Conservation (phyloP, 2,113 vertebrate genomes). For the Apodemus sylvaticus region DNA sequence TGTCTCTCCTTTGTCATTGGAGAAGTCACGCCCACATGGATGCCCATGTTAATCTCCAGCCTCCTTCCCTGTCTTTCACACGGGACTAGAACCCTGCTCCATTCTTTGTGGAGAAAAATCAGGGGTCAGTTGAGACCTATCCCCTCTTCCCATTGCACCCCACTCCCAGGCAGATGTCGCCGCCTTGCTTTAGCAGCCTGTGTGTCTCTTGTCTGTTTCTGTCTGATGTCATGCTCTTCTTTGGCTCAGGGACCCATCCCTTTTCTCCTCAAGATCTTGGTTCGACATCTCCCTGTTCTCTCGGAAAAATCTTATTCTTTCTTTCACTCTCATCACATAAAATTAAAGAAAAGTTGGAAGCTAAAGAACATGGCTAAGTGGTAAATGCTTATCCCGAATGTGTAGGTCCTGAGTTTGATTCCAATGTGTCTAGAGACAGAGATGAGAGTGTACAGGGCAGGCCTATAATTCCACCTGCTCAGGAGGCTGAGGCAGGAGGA, state of each 20-base stretch:
- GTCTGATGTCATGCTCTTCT: not conserved
- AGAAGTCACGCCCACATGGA: not conserved
- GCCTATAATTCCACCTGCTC: not conserved
- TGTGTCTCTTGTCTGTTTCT: not conserved
- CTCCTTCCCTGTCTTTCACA: not conserved
- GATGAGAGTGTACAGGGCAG: not conserved
- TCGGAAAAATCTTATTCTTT: not conserved
- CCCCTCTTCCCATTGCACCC: not conserved
- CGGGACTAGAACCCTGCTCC: not conserved
- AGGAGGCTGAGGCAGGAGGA: not conserved
- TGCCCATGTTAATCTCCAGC: not conserved
- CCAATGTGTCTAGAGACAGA: not conserved
- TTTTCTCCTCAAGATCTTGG: not conserved
- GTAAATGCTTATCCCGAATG: not conserved
- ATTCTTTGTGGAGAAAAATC: not conserved
- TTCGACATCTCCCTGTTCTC: not conserved
- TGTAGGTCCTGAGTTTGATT: not conserved
- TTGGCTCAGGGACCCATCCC: not conserved
- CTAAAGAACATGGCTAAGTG: not conserved
- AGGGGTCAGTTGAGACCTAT: not conserved
- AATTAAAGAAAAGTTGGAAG: not conserved
- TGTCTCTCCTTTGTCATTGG: not conserved
- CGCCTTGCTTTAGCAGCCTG: not conserved
- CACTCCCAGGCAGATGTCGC: too few relatives aligned
- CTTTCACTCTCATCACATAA: not conserved